Evolutionary conservation across 2,888 invertebrate genomes (phyloP).

Genomic region (Caenorhabditis becei): DNA sequence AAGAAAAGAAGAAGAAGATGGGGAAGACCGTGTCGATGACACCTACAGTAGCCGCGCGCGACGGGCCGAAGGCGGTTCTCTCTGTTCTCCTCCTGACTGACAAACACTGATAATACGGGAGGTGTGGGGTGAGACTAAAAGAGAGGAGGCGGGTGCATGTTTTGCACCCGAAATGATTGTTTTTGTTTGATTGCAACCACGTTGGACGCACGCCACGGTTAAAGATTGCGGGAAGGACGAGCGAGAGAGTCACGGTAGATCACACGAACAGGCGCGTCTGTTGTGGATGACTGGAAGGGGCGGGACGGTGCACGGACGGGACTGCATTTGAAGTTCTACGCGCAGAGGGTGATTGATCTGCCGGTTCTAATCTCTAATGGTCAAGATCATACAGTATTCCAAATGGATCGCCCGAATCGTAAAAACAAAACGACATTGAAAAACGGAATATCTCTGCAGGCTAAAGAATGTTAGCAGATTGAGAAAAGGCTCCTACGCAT

Average conservation of each 20-base stretch:
- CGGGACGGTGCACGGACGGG: slow-evolving; percentile 7
- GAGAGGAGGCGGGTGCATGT: slow-evolving; percentile 29
- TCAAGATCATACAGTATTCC: slow-evolving; percentile 2
- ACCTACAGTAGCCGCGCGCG: slow-evolving; percentile 34
- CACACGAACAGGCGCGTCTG: slow-evolving; percentile 24
- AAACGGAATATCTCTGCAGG: background rate
- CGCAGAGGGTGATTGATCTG: background rate
- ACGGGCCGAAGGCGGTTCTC: slow-evolving; percentile 7
- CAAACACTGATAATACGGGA: slow-evolving; percentile 33
- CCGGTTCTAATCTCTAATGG: slow-evolving; percentile 2
- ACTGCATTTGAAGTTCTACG: background rate
- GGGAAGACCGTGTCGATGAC: slow-evolving; percentile 22
- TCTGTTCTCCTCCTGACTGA: slow-evolving; percentile 22
- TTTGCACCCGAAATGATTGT: slow-evolving; percentile 51
- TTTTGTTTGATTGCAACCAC: slow-evolving; percentile 44
- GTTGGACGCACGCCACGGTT: slow-evolving; percentile 20
- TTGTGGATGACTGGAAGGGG: slow-evolving; percentile 9
- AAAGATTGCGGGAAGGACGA: slow-evolving; percentile 32
- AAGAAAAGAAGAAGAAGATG: slow-evolving; percentile 14
- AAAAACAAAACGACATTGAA: slow-evolving; percentile 5
- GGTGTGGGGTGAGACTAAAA: background rate
- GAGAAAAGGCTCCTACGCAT: slow-evolving; percentile 4
- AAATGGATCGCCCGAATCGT: background rate
- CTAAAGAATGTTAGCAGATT: background rate
- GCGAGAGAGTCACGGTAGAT: slow-evolving; percentile 30